These are phyloP conservation scores for Lucilia cuprina DNA, from an alignment of 1,140 invertebrate species.

Conservation along the genomic window DNA sequence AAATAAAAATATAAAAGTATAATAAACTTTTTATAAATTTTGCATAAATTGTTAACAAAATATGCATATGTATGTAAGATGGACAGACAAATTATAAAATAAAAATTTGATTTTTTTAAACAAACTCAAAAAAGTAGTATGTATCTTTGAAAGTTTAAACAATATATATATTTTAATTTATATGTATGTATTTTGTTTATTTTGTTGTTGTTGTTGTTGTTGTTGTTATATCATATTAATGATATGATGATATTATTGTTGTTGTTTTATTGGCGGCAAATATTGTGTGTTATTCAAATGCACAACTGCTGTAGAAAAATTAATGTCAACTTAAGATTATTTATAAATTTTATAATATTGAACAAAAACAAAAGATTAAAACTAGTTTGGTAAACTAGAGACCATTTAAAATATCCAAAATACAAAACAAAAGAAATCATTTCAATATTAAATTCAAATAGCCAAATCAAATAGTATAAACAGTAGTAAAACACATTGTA, in stretches of 20 bases:
- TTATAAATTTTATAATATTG: constrained; percentile 33
- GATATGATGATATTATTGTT: neutral
- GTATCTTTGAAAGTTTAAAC: neutral
- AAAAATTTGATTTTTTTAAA: neutral
- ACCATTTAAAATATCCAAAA: constrained; percentile 10
- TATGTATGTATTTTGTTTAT: neutral
- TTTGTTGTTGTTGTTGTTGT: neutral
- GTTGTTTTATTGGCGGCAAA: constrained; percentile 16
- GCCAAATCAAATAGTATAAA: neutral
- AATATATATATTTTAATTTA: neutral
- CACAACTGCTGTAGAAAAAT: constrained; percentile 34
- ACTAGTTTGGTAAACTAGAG: constrained; percentile 11
- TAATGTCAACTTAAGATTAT: constrained; percentile 34
- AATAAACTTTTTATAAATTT: neutral
- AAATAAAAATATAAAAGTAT: no score
- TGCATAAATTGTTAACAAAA: neutral
- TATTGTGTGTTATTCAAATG: constrained; percentile 32
- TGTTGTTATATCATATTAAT: neutral
- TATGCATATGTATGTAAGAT: neutral
- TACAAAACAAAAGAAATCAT: neutral
- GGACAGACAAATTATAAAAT: neutral
- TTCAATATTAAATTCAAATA: no score
- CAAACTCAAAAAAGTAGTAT: neutral
- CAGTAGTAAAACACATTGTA: constrained; percentile 4
- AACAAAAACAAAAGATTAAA: constrained; percentile 30